Base-by-base conservation (phyloP, 2,888 invertebrate species). In the Macaria liturata region DNA sequence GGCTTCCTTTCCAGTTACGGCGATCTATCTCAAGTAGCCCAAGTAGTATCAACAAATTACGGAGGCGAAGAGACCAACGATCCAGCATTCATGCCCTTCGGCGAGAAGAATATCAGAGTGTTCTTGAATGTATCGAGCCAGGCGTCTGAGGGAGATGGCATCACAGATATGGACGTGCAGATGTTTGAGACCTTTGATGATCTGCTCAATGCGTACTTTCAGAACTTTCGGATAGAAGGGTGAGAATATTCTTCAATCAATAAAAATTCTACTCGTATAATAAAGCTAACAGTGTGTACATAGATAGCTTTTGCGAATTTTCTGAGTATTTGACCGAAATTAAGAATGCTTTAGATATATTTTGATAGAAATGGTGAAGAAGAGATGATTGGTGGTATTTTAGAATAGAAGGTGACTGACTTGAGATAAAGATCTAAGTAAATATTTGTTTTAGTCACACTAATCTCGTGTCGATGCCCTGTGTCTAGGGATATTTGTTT, bases 121-220 rank as follows among this genome's bases (percentile, higher is more conserved):
- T 91, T 91, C 64, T 67, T 72, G 3, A 87, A 87, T 57, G 71
- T 81, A 4, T 78, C 80, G 55, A 85, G 84, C 59, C 65, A 47
- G 8, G 78, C 79, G 43, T 65, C 81, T 3, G 84, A 60, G 0
- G 83, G 92, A 0, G 93, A 94, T 30, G 89, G 94, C n/a, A 95
- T 96, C 83, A 94, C 96, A n/a, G 96, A 97, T 4, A 97, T 97
- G 87, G 96, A 97, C 74, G 95, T 97, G 93, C 95, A 96, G 69
- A 95, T 97, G 67, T 97, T 97, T 80, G 97, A 97, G 79, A 97
- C 96, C 65, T 93, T 96, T 37, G 94, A 95, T 4, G 97, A 97
- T 63, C 85, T 97, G 7, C 87, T 96, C 3, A 95, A 96, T 73
- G 96, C 96, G 0, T 97, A 97, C 78, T 97, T 97, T 77, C 93